A percentile compares a stretch with the other conserved stretches of the same genome.
Evolutionary conservation across 2,797 vertebrate genomes (phyloP).

Genomic region (Centroberyx gerrardi): DNA sequence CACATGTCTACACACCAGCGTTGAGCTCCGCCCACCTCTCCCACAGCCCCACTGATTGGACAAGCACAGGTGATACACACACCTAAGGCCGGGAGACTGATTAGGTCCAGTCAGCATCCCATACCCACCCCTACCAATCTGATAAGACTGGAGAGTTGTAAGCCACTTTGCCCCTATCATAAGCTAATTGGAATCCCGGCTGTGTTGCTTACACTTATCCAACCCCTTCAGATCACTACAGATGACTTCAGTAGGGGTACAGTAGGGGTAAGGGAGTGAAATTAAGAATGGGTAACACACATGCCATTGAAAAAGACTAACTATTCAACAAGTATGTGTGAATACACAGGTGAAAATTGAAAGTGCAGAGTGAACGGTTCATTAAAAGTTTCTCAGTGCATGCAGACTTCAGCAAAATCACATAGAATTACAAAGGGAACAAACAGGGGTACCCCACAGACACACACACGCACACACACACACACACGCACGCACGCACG

Average conservation of each 20-base stretch:
- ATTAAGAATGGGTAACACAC: slow-evolving; percentile 60
- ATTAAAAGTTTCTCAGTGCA: slow-evolving; percentile 65
- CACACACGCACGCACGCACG: slow-evolving; percentile 6
- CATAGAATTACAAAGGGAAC: slow-evolving; percentile 60
- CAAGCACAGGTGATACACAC: slow-evolving; percentile 57
- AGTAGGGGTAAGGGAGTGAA: slow-evolving; percentile 52
- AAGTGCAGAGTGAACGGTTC: slow-evolving; percentile 44
- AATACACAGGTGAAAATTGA: slow-evolving; percentile 48
- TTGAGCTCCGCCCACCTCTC: slow-evolving; percentile 79
- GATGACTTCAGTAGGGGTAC: slow-evolving; percentile 51
- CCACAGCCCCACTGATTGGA: slow-evolving; percentile 72
- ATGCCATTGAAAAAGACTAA: slow-evolving; percentile 60
- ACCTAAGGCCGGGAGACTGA: slow-evolving; percentile 36
- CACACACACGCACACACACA: slow-evolving; percentile 14
- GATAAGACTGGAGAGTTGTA: slow-evolving; percentile 71
- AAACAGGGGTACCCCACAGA: slow-evolving; percentile 35
- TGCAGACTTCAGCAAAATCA: slow-evolving; percentile 75
- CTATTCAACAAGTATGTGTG: slow-evolving; percentile 64
- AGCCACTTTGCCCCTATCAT: slow-evolving; percentile 44
- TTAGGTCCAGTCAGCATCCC: slow-evolving; percentile 55
- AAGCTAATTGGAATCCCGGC: not conserved
- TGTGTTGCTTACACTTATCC: slow-evolving; percentile 68
- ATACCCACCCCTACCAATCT: slow-evolving; percentile 67
- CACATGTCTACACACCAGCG: slow-evolving; percentile 74
- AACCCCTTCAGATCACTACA: slow-evolving; percentile 65